phyloP scores from a whole-genome alignment of 1,140 invertebrate genomes.

The Asbolus verrucosus region DNA sequence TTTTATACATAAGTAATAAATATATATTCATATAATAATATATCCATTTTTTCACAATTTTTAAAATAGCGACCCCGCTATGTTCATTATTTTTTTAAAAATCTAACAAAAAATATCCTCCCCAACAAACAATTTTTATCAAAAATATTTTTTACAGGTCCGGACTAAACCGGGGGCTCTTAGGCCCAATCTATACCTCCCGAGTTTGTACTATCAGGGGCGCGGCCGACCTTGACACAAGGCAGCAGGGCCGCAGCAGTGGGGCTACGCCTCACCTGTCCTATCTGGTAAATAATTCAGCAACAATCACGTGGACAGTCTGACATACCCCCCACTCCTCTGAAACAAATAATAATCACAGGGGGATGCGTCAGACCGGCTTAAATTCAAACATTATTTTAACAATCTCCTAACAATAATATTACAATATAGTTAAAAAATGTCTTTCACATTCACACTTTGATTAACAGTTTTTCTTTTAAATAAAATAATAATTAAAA shows the following conservation, averaged over 20 bases:
- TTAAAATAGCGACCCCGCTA: conserved; percentile 64
- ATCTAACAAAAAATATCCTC: conserved; percentile 67
- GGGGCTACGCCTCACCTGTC: no score
- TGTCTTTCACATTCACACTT: conserved; percentile 60
- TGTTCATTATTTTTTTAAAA: conserved; percentile 62
- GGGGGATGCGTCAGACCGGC: conserved; percentile 37
- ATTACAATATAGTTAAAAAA: conserved; percentile 64
- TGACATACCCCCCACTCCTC: conserved; percentile 44
- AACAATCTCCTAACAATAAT: conserved; percentile 65
- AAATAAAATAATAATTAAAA: conserved; percentile 29
- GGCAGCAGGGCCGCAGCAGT: conserved; percentile 49
- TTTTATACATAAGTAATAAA: conserved; percentile 66
- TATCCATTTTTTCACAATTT: conserved; percentile 67
- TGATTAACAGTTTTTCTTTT: conserved; percentile 43
- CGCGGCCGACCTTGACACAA: conserved; percentile 62
- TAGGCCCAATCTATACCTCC: conserved; percentile 60
- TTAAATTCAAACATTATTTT: conserved; percentile 60
- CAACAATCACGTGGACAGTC: conserved; percentile 51
- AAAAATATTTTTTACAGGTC: conserved; percentile 64
- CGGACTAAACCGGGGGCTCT: conserved; percentile 36
- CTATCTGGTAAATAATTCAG: conserved; percentile 54
- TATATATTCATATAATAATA: conserved; percentile 63
- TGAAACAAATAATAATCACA: conserved; percentile 57
- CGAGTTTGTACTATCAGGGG: conserved; percentile 64
- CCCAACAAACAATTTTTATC: conserved; percentile 67